Evolutionary conservation across 1,140 invertebrate genomes (phyloP).

Genomic region (Latrodectus geometricus): DNA sequence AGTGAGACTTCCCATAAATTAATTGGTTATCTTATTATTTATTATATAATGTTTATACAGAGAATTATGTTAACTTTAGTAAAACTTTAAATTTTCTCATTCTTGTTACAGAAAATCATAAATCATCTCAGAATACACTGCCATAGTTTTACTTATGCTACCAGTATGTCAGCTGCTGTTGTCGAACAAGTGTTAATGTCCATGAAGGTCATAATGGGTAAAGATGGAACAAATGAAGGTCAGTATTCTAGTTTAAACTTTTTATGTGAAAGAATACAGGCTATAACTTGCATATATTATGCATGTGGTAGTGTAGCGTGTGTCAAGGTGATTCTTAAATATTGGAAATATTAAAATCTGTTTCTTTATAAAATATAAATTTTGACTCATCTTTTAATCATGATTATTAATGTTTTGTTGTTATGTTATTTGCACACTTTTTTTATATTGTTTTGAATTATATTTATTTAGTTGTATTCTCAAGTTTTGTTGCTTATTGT

Average conservation of each 20-base stretch:
- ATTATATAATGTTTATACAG: background rate
- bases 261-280: too few species aligned
- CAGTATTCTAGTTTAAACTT: background rate
- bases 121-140: slow-evolving; percentile 83
- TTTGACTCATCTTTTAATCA: too few species aligned
- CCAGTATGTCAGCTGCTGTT: slow-evolving; percentile 89
- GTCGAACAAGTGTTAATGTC: slow-evolving; percentile 90
- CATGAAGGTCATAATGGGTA: slow-evolving; percentile 90
- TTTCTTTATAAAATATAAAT: too few species aligned
- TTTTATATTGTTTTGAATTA: too few species aligned
- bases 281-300: too few species aligned
- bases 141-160: slow-evolving; percentile 88
- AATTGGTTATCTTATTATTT: background rate
- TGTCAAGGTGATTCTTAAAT: too few species aligned
- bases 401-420: too few species aligned
- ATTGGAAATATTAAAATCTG: too few species aligned
- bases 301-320: too few species aligned
- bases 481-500: too few species aligned
- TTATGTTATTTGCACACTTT: too few species aligned
- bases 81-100: background rate
- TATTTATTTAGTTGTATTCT: too few species aligned
- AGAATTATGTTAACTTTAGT: background rate
- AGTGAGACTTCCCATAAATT: background rate
- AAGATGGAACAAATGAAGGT: slow-evolving; percentile 82
- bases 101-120: slow-evolving; percentile 77